These are phyloP conservation scores for Wiebesia pumilae DNA, from an alignment of 1,140 invertebrate genomes.

Conservation along the genomic window DNA sequence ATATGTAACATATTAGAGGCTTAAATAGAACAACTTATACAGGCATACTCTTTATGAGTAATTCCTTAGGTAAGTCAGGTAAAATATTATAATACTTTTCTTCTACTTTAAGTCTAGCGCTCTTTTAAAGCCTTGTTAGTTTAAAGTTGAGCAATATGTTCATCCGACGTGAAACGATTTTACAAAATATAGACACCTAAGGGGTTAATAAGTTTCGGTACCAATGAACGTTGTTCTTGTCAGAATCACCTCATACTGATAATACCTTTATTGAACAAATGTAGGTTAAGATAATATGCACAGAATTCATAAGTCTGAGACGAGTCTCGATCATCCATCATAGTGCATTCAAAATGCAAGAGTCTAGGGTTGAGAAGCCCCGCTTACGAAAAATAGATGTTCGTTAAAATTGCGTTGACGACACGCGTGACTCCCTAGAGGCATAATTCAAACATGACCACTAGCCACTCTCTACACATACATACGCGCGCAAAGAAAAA, in stretches of 20 bases:
- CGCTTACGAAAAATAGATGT: background rate
- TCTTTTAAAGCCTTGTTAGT: background rate
- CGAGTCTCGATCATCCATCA: background rate
- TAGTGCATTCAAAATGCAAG: background rate
- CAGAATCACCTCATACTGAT: background rate
- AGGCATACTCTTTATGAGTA: background rate
- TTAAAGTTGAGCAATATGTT: background rate
- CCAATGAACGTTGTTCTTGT: background rate
- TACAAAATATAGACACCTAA: background rate
- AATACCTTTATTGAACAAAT: too few species aligned
- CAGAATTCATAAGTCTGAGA: background rate
- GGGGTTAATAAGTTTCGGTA: background rate
- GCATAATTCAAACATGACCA: background rate
- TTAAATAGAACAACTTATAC: background rate
- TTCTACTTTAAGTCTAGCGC: background rate
- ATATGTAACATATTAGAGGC: too few species aligned
- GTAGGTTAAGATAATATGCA: background rate
- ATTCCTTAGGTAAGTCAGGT: background rate
- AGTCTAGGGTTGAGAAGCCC: background rate
- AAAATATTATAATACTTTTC: conserved; percentile 1
- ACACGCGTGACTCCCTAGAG: background rate
- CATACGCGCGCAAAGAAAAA: background rate
- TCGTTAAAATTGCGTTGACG: background rate
- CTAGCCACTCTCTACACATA: background rate
- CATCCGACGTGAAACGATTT: background rate